phyloP scores from a whole-genome alignment of 1,140 invertebrate species.

The Pomacea maculata region DNA sequence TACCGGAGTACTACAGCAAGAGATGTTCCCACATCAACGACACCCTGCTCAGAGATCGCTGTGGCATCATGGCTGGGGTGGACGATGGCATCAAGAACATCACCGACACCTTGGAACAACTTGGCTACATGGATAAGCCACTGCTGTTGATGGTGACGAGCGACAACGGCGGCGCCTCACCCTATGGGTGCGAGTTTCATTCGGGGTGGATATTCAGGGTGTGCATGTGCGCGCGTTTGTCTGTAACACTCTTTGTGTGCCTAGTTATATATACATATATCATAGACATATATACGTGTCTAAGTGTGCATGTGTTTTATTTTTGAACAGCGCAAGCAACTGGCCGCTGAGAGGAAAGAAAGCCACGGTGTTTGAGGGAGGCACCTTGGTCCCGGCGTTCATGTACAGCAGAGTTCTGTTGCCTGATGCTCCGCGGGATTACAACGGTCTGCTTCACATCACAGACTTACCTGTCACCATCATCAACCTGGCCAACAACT shows the following conservation, averaged over 20 bases:
- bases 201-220: too few relatives aligned
- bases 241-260: background rate
- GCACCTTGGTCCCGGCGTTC: slow-evolving; percentile 1
- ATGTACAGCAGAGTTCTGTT: slow-evolving; percentile 3
- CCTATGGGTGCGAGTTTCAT: too few relatives aligned
- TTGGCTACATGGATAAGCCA: background rate
- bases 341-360: slow-evolving; percentile 14
- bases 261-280: background rate
- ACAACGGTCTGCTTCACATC: slow-evolving; percentile 4
- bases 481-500: too few relatives aligned
- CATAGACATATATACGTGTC: background rate
- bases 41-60: background rate
- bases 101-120: background rate
- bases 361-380: slow-evolving; percentile 8
- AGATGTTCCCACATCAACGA: background rate
- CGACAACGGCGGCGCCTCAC: background rate
- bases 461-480: background rate
- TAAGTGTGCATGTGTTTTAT: background rate
- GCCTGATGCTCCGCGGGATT: background rate
- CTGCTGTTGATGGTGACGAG: background rate
- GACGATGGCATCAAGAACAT: background rate
- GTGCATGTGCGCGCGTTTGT: too few relatives aligned
- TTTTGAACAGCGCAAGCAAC: background rate
- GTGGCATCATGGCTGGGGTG: background rate
- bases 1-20: background rate